Base-by-base conservation (phyloP, 2,888 invertebrate species). In the Polyommatus iphigenia region DNA sequence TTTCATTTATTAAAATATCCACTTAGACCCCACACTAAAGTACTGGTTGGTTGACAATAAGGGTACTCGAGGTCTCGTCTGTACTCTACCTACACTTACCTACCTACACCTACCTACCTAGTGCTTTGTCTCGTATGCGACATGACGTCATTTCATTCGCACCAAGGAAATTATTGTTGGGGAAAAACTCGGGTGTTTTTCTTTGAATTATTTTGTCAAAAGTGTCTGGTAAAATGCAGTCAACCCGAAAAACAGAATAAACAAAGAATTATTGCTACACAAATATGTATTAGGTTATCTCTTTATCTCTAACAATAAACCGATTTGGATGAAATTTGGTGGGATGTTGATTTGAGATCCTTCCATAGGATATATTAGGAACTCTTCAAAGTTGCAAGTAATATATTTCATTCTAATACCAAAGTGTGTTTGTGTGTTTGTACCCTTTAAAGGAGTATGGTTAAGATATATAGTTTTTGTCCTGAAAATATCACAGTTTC, bases 11-110 rank as follows among this genome's bases (percentile, higher is more conserved):
- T 71, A 24, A 71, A 29, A 71, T 29, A n/a, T 3, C n/a, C 71
- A 15, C 71, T 36, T 72, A 20, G n/a, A 72, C 72, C 41, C 36
- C 8, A 72, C 72, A 18, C 10, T 72, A 72, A 72, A 72, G 72
- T 8, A 20, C 72, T 10, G 10, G 41, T 20, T 20, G 8, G n/a
- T 72, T 72, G 36, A 41, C 36, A 72, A 72, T 72, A 41, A n/a
- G n/a, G 72, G 41, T 41, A 72, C 72, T 72, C 41, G 41, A 41
- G 71, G 67, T 67, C 24, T 62, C 20, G 24, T 36, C 41, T 72
- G 46, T 46, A 72, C 32, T 41, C 24, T 62, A 62, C 59, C 8
- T 8, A 20, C n/a, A 2, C 3, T 0, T 41, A 46, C 46, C 71
- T 41, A 57, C 57, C 7, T 36, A 36, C 32, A 32, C 32, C 32